A percentile compares a stretch with the other conserved stretches of the same genome.
These are phyloP conservation scores for Typhlichthys eigenmanni DNA, from an alignment of 2,797 vertebrate genomes.

Conservation along the genomic window DNA sequence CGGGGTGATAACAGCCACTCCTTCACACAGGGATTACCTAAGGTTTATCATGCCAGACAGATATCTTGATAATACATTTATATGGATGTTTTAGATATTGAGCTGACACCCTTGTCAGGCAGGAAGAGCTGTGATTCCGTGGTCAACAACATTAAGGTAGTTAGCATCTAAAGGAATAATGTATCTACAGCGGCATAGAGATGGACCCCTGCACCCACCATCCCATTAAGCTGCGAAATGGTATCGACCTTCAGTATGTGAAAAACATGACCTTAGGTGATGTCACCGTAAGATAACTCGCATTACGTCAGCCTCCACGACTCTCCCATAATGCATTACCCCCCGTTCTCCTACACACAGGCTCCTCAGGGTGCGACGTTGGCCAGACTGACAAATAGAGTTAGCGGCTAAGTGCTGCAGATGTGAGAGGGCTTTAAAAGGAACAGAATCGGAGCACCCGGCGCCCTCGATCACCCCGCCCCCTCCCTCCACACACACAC, in stretches of 20 bases:
- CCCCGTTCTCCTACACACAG: constrained; percentile 34
- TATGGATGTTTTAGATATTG: constrained; percentile 21
- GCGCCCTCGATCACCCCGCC: constrained; percentile 74
- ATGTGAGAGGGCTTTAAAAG: constrained; percentile 59
- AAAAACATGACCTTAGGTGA: constrained; percentile 37
- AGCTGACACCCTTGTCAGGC: constrained; percentile 21
- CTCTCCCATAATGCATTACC: constrained; percentile 27
- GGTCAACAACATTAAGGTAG: constrained; percentile 18
- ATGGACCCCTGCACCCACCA: constrained; percentile 18
- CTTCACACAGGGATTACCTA: constrained; percentile 14
- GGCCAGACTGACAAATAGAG: constrained; percentile 34
- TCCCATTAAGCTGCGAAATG: constrained; percentile 44
- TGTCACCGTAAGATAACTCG: constrained; percentile 46
- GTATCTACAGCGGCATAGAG: too few relatives aligned
- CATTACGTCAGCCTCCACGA: constrained; percentile 33
- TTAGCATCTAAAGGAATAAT: constrained; percentile 32
- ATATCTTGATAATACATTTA: neutral
- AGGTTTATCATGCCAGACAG: constrained; percentile 2
- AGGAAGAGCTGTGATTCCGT: constrained; percentile 22
- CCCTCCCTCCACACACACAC: constrained; percentile 58
- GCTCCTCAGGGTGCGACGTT: constrained; percentile 22
- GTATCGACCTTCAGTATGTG: constrained; percentile 35
- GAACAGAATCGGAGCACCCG: constrained; percentile 32
- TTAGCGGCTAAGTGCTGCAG: constrained; percentile 31
- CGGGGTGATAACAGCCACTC: constrained; percentile 9